Evolutionary conservation across 2,113 vertebrate species (phyloP).

Genomic region (Saccopteryx leptura): DNA sequence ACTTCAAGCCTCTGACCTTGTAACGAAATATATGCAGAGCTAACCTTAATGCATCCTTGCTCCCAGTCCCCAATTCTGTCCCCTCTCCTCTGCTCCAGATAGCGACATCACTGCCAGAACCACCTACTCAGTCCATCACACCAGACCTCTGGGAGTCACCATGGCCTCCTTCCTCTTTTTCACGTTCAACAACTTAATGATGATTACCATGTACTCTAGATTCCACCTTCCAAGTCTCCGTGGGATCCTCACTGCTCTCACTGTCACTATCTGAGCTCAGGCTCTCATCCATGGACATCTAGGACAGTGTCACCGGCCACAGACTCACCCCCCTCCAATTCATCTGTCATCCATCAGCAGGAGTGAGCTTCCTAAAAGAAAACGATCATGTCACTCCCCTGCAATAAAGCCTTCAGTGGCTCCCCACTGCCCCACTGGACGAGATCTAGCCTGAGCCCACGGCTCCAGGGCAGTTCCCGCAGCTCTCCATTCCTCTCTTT

Average conservation of each 20-base stretch:
- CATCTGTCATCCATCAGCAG: background rate
- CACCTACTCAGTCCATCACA: background rate
- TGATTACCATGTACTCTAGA: background rate
- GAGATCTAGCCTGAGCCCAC: background rate
- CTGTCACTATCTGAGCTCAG: background rate
- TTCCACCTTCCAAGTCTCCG: background rate
- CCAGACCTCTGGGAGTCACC: background rate
- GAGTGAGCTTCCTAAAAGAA: background rate
- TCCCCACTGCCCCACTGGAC: background rate
- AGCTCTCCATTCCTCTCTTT: background rate
- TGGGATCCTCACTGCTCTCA: background rate
- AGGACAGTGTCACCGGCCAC: background rate
- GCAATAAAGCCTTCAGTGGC: background rate
- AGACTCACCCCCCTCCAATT: background rate
- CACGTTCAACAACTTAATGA: background rate
- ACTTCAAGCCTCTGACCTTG: background rate
- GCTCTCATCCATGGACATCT: background rate
- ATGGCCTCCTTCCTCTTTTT: background rate
- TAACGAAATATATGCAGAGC: background rate
- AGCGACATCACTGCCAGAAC: background rate
- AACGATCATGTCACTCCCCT: background rate
- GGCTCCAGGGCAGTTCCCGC: background rate
- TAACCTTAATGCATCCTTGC: background rate
- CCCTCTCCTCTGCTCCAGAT: background rate
- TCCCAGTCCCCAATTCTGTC: fast-evolving